Base-by-base conservation (phyloP, 2,888 invertebrate genomes). In the Biston stratarius region DNA sequence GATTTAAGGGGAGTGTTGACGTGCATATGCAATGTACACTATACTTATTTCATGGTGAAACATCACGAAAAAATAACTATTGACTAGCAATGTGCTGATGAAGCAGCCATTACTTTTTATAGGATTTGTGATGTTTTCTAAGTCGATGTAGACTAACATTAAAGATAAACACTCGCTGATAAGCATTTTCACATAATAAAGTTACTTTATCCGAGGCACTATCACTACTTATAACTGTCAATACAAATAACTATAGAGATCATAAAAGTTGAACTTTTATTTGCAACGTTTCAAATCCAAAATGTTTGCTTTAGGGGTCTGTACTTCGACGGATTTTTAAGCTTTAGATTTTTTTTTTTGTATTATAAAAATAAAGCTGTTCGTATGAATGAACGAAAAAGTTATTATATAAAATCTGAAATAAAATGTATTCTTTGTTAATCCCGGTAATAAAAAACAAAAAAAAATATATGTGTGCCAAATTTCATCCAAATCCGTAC, bases 111-210 rank as follows among this genome's bases (percentile, higher is more conserved):
- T 38, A 51, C 14, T 38, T 38, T 52, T 52, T 52, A 52, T 52
- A 10, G 36, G 9, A 52, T 47, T 47, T 47, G 11, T 44, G 44
- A 44, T 51, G 14, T 38, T 14, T 52, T 38, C 52, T 8, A 52
- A 52, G 38, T n/a, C 52, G 38, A 52, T 33, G 11, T 24, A 55
- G 53, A 53, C 53, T 5, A 1, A 10, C 52, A 53, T 53, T 38
- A 53, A 33, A 55, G 55, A 55, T 33, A 42, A 55, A 0, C 40
- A 12, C 11, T 12, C 6, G 24, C 42, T 42, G 42, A 55, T 42
- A 52, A 36, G 52, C 3, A 9, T 52, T 52, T 55, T 55, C 42
- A 12, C 55, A 7, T 15, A 55, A 12, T 42, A 55, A 42, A 24
- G 11, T 42, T 34, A 40, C 38, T 40, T 36, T 24, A 11, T 42